Evolutionary conservation across 1,140 invertebrate genomes (phyloP).

Genomic region (Ridgeia piscesae): DNA sequence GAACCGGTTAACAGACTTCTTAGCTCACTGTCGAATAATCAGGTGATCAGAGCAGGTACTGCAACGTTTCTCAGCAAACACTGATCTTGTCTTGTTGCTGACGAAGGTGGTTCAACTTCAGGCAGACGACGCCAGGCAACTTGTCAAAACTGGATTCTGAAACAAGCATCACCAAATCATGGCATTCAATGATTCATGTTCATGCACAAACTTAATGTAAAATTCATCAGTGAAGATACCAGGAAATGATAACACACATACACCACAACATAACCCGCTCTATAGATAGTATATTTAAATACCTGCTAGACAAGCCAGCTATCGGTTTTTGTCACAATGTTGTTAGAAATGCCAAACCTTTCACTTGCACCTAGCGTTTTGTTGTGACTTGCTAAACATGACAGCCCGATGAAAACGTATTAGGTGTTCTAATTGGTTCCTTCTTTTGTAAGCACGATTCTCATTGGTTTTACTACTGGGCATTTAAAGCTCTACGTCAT

Average conservation of each 20-base stretch:
- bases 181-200: too few species aligned
- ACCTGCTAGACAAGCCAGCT: not conserved
- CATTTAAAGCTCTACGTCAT: not conserved
- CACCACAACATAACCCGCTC: too few species aligned
- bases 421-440: not conserved
- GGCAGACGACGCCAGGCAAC: not conserved
- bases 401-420: not conserved
- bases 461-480: not conserved
- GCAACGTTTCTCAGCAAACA: too few species aligned
- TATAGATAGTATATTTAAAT: not conserved
- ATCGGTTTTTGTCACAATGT: not conserved
- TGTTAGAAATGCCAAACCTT: not conserved
- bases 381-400: not conserved
- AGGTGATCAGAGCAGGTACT: not conserved
- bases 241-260: not conserved
- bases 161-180: not conserved
- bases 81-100: too few species aligned
- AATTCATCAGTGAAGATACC: too few species aligned
- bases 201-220: too few species aligned
- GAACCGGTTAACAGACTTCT: not conserved
- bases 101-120: too few species aligned
- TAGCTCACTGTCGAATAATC: not conserved
- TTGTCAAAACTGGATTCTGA: not conserved
- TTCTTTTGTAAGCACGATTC: not conserved
- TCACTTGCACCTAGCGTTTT: not conserved